Base-by-base conservation (phyloP, 92 coral and sea anemone genomes). In the Metridium senile region DNA sequence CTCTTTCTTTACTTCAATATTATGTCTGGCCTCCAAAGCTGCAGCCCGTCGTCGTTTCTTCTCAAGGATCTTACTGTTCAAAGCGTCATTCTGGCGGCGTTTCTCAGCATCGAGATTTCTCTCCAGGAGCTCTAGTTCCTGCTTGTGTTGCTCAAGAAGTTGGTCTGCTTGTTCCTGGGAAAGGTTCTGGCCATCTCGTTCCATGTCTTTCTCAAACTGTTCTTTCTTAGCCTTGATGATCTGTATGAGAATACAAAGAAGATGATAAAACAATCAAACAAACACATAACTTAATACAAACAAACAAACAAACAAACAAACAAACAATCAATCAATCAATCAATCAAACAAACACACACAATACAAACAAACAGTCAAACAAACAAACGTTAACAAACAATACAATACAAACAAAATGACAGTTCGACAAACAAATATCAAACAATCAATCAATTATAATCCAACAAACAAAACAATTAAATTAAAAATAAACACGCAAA, bases 101-200 rank as follows among this genome's bases (percentile, higher is more conserved):
- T 89, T 95, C 70, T 95, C 98, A 4, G 88, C 88, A 74, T 95
- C 97, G 71, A 95, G 84, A 70, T 90, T 95, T 52, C 95, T 84
- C 68, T 89, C 90, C 81, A 95, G 76, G 58, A 87, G 81, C 76
- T 95, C 98, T 74, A 91, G 33, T 72, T 89, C 90, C 70, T 92
- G 95, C 16, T 64, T 84, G 81, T 95, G 98, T 28, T 95, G 97
- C 35, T 85, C 97, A 56, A 95, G 84, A 30, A 95, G 84, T 57
- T 74, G 70, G 29, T 95, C 89, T 17, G 92, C 85, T 59, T 95
- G 89, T 23, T 95, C 98, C 30, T 95, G 88, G 0, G 97, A 87
- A 31, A 95, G 79, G 26, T 92, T 77, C 75, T 69, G 84, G 18
- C 86, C 85, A 53, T 84, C 85, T 17, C 68, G 86, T 9, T 83